Conservation (phyloP, 2,113 vertebrate genomes). For the Nasalis larvatus region DNA sequence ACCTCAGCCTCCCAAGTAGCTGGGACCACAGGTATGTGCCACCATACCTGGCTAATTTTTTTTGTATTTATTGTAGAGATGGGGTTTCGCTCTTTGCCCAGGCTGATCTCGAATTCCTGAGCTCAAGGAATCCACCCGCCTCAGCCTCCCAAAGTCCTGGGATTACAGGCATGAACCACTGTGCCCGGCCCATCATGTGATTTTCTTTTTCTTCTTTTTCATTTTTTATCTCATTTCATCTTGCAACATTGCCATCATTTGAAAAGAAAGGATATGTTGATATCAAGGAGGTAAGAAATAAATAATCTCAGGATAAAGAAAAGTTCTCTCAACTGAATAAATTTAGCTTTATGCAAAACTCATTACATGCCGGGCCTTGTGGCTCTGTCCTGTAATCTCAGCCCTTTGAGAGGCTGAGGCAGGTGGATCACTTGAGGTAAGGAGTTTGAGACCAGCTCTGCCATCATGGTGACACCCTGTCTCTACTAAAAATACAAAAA, state of each 20-base stretch:
- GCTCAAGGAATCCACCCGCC: too few relatives aligned
- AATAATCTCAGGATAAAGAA: constrained; percentile 12
- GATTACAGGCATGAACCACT: too few relatives aligned
- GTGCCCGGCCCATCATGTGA: too few relatives aligned
- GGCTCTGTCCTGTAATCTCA: background rate
- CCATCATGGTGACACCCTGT: background rate
- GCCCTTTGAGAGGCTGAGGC: background rate
- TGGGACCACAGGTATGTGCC: too few relatives aligned
- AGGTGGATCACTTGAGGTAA: background rate
- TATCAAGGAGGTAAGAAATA: background rate
- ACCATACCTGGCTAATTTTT: too few relatives aligned
- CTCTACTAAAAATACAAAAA: background rate
- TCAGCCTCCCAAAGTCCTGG: too few relatives aligned
- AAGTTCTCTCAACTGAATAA: background rate
- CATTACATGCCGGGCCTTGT: background rate
- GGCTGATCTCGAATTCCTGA: too few relatives aligned
- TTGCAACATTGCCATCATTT: background rate
- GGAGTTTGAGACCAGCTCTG: background rate
- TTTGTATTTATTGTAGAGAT: too few relatives aligned
- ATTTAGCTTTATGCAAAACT: constrained; percentile 13
- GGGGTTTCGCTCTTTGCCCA: too few relatives aligned
- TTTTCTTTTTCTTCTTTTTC: too few relatives aligned
- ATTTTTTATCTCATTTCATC: too few relatives aligned
- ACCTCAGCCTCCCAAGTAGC: too few relatives aligned
- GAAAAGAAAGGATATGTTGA: constrained; percentile 35